Base-by-base conservation (phyloP, 2,113 vertebrate genomes). In the Burhinus bistriatus region DNA sequence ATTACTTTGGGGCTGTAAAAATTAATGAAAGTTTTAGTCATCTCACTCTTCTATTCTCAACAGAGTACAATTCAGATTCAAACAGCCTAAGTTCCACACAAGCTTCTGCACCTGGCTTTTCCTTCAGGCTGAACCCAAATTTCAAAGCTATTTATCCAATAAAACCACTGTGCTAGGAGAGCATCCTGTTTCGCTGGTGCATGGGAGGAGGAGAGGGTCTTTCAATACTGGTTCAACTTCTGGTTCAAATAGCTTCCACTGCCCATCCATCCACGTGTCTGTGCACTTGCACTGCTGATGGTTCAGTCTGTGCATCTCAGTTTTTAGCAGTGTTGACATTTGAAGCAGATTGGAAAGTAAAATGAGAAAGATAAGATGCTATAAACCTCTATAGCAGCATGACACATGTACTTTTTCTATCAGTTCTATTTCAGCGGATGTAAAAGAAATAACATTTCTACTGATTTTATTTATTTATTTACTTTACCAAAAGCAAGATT, bases 11-110 rank as follows among this genome's bases (percentile, higher is more conserved):
- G 34, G 27, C 54, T 94, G 70, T 85, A 90, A 93, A 95, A 86
- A 94, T 72, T 96, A 83, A 91, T 20, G 54, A 93, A 83, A 73
- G 25, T 54, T 94, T 95, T 87, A 87, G 36, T 93, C 38, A 93
- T 76, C 17, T 85, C 40, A 36, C 40, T 89, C 62, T 44, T 75
- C 38, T 69, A 16, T 64, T 93, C 78, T 83, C 54, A 88, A 23
- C 9, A 40, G 40, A 40, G 47, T 69, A 42, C 25, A 87, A 51
- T 90, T 82, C 52, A 94, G 38, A 85, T 42, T 58, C 47, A 75
- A 93, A 71, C 3, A 93, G 45, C 59, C 14, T 3, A 91, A 68
- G 45, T 69, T 83, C 32, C 82, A 76, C 10, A 15, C 34, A 64
- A 78, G 29, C 47, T 32, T 52, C 62, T 83, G 54, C 54, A 83